These are phyloP conservation scores for Machaerirhynchus nigripectus DNA, from an alignment of 2,113 vertebrate species.

Conservation along the genomic window DNA sequence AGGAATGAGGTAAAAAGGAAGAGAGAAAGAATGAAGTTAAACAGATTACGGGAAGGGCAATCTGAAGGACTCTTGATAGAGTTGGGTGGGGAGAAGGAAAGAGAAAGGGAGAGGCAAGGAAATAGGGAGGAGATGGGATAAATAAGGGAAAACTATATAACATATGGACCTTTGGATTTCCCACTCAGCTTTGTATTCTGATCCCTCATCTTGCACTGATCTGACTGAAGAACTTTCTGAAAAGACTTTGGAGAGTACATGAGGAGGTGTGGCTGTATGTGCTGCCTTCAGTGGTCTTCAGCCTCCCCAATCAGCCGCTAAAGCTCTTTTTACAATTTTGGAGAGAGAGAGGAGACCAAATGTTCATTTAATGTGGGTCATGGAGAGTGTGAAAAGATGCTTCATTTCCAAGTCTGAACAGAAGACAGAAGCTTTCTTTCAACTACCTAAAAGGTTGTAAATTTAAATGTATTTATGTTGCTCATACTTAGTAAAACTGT, in stretches of 20 bases:
- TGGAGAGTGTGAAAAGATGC: rapidly evolving
- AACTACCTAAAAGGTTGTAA: neutral
- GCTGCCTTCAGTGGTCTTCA: neutral
- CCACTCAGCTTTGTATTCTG: neutral
- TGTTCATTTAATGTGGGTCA: neutral
- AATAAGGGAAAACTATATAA: neutral
- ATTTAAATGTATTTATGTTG: neutral
- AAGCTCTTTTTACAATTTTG: neutral
- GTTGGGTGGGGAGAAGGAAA: rapidly evolving
- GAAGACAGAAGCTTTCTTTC: neutral
- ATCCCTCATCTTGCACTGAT: neutral
- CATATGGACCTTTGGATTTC: neutral
- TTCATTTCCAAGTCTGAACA: neutral
- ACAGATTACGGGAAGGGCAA: neutral
- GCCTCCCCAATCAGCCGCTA: neutral
- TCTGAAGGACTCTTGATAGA: neutral
- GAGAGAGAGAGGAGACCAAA: neutral
- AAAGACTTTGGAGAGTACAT: neutral
- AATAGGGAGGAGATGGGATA: neutral
- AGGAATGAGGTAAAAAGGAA: neutral
- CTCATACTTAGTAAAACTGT: neutral
- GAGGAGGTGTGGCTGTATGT: neutral
- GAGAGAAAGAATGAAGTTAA: neutral
- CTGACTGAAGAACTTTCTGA: neutral
- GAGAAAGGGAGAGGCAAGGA: neutral